These are phyloP conservation scores for Eilema sororculum DNA, from an alignment of 2,888 invertebrate species.

Conservation along the genomic window DNA sequence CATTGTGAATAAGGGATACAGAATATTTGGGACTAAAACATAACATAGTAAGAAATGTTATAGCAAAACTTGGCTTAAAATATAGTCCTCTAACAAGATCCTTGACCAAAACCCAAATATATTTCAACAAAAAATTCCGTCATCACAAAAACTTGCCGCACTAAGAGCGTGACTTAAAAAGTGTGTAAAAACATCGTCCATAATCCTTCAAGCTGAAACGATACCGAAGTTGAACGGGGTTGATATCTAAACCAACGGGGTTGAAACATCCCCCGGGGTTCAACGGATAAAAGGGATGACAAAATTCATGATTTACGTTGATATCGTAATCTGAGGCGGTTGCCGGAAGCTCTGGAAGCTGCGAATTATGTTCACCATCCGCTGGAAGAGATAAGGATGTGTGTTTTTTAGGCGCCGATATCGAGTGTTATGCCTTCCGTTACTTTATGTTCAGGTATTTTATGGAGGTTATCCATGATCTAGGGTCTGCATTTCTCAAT, in stretches of 20 bases:
- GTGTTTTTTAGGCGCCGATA: constrained; percentile 42
- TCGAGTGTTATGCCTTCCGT: constrained; percentile 35
- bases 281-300: constrained; percentile 44
- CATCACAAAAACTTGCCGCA: constrained; percentile 17
- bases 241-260: constrained; percentile 33
- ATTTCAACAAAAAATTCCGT: constrained; percentile 11
- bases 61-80: background rate
- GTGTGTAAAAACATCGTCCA: constrained; percentile 22
- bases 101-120: background rate
- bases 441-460: constrained; percentile 32
- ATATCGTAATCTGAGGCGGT: constrained; percentile 48
- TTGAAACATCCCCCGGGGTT: constrained; percentile 30
- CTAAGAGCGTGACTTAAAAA: constrained; percentile 16
- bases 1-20: background rate
- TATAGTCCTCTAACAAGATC: background rate
- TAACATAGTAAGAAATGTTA: background rate
- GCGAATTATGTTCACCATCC: constrained; percentile 53
- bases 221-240: constrained; percentile 28
- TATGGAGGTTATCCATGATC: constrained; percentile 30
- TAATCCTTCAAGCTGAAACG: constrained; percentile 31
- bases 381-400: constrained; percentile 35
- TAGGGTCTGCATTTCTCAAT: constrained; percentile 6
- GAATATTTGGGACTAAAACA: background rate
- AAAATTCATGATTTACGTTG: constrained; percentile 55
- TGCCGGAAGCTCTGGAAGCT: constrained; percentile 51